phyloP scores from a whole-genome alignment of 2,113 vertebrate genomes.

The Butorides virescens region DNA sequence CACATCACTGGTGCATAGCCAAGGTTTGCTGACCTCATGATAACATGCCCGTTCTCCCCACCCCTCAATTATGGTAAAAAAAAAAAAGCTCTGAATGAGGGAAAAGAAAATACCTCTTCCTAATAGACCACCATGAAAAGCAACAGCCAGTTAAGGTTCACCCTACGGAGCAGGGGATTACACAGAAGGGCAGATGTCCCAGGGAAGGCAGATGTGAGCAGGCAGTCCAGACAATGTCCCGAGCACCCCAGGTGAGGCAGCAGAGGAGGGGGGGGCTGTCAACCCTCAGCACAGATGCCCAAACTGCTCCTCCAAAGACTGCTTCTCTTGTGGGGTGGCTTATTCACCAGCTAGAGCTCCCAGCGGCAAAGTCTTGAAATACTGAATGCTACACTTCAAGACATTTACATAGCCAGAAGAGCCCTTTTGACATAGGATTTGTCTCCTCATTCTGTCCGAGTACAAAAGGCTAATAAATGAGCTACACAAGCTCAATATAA shows the following conservation, averaged over 20 bases:
- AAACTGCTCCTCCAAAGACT: background rate
- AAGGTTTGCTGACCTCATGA: background rate
- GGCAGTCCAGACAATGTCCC: background rate
- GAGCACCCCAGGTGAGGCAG: background rate
- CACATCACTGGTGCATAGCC: background rate
- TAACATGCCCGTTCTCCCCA: background rate
- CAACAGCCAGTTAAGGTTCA: background rate
- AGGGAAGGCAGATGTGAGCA: too few relatives aligned
- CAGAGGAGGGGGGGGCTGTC: accelerated
- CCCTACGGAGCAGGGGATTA: background rate
- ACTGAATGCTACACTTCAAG: accelerated
- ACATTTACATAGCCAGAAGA: too few relatives aligned
- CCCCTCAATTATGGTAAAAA: accelerated
- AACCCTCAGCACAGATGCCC: background rate
- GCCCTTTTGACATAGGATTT: background rate
- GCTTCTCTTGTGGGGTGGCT: background rate
- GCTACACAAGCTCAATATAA: too few relatives aligned
- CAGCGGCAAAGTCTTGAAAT: accelerated
- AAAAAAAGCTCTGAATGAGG: background rate
- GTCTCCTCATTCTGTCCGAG: background rate
- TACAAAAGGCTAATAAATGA: background rate
- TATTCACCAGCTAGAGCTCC: background rate
- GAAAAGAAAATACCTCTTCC: background rate
- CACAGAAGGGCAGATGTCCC: background rate
- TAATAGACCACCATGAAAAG: background rate